Evolutionary conservation across 37 sponge, comb jelly and placozoan genomes (phyloP), one percentile per base, ranked within the genome.

Genomic region (Agelas oroides): DNA sequence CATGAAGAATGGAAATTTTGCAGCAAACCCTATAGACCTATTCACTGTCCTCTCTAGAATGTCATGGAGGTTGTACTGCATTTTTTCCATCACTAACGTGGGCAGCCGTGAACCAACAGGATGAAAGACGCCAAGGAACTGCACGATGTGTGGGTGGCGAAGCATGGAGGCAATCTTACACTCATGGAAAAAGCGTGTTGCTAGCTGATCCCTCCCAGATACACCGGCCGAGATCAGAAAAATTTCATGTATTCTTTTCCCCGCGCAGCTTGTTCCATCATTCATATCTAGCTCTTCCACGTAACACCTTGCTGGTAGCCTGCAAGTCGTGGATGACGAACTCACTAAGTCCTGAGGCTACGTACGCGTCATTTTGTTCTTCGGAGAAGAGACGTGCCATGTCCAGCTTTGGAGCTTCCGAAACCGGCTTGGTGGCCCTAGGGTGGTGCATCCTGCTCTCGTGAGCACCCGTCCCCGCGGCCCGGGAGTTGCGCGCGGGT

Each of bases 81-180:
- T 70, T 18, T 33, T 59, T 32, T 85, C 86, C 86, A 85, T 77
- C 2, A 85, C 66, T 1, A 85, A 71, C 70, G 61, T 53, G 20
- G 86, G 86, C 17, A 82, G n/a, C n/a, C n/a, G n/a, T n/a, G n/a
- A n/a, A n/a, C n/a, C n/a, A n/a, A n/a, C n/a, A n/a, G n/a, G n/a
- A n/a, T n/a, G n/a, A 0, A 24, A 39, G 46, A 82, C 67, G 27
- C 77, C 82, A n/a, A 88, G 70, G 59, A 88, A 88, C 84, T 88
- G 80, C n/a, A 88, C 84, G 24, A 88, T 46, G 77, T 88, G 83
- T 1, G 89, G 89, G 53, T 88, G 83, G 1, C 84, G 75, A 11
- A 88, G 53, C 33, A 15, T 23, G 15, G 76, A 75, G 71, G 82
- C 62, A 20, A 80, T 53, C 38, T 38, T 33, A 33, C 77, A 77